These are phyloP conservation scores for Neogobius melanostomus DNA, from an alignment of 2,113 vertebrate genomes.

Conservation along the genomic window DNA sequence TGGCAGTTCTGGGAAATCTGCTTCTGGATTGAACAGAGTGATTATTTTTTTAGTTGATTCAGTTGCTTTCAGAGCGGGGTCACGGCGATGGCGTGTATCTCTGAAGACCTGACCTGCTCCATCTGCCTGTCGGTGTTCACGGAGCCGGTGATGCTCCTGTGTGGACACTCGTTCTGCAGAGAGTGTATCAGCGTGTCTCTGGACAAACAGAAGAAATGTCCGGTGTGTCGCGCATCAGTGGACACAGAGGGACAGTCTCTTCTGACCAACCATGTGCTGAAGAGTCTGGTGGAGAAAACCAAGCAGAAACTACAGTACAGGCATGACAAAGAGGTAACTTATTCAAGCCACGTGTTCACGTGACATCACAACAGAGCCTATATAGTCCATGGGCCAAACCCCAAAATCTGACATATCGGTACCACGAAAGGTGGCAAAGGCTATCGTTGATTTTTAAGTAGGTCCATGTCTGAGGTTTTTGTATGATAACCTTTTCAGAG, in stretches of 20 bases:
- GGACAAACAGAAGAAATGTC: neutral
- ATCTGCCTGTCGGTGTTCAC: conserved; percentile 58
- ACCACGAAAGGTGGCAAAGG: too few species aligned
- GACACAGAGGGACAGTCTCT: neutral
- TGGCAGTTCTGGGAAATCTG: neutral
- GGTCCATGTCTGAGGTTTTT: too few species aligned
- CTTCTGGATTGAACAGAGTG: too few species aligned
- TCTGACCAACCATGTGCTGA: neutral
- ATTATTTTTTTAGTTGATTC: too few species aligned
- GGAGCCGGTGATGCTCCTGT: conserved; percentile 53
- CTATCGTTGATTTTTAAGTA: too few species aligned
- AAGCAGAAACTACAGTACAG: neutral
- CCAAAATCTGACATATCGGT: too few species aligned
- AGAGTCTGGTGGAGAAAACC: neutral
- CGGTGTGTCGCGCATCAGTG: neutral
- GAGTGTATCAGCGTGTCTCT: conserved; percentile 41
- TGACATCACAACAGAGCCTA: too few species aligned
- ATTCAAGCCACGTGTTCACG: too few species aligned
- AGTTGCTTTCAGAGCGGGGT: neutral
- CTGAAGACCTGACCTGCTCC: conserved; percentile 41
- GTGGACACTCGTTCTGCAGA: conserved; percentile 58
- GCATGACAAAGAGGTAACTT: neutral
- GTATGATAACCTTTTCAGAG: too few species aligned
- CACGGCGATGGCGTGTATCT: neutral
- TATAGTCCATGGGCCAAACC: too few species aligned